A percentile compares a stretch with the other conserved stretches of the same genome.
Evolutionary conservation across 2,888 invertebrate genomes (phyloP).

Genomic region (Cheilosia variabilis): DNA sequence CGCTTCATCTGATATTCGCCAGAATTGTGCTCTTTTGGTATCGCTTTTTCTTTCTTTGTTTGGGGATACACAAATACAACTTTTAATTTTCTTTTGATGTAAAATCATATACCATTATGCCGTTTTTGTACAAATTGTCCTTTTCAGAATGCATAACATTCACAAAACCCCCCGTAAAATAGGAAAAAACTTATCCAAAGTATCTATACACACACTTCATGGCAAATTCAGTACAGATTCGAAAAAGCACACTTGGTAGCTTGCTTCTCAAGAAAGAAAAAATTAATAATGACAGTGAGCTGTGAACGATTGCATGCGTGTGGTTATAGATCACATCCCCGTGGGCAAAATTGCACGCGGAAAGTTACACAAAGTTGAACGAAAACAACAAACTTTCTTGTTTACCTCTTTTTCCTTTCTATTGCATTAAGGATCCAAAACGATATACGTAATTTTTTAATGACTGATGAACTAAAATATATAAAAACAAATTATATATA

Average conservation of each 20-base stretch:
- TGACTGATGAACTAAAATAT: slow-evolving; percentile 78
- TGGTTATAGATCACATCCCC: slow-evolving; percentile 49
- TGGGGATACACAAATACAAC: slow-evolving; percentile 40
- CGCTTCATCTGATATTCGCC: slow-evolving; percentile 41
- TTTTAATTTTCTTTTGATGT: slow-evolving; percentile 14
- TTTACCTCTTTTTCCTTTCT: slow-evolving; percentile 71
- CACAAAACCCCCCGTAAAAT: slow-evolving; percentile 62
- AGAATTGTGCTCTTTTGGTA: slow-evolving; percentile 48
- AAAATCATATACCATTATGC: slow-evolving; percentile 45
- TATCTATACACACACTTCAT: slow-evolving; percentile 62
- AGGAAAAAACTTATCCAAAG: slow-evolving; percentile 67
- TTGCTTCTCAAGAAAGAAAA: slow-evolving; percentile 33
- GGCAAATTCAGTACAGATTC: slow-evolving; percentile 52
- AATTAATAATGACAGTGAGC: slow-evolving; percentile 63
- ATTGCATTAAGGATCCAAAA: slow-evolving; percentile 76
- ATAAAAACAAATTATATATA: slow-evolving; percentile 71
- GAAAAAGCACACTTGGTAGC: slow-evolving; percentile 48
- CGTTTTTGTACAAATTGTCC: slow-evolving; percentile 67
- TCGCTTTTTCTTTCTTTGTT: slow-evolving; percentile 48
- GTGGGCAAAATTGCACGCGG: slow-evolving; percentile 45
- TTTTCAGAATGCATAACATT: slow-evolving; percentile 76
- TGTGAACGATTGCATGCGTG: slow-evolving; percentile 69
- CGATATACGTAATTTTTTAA: slow-evolving; percentile 80
- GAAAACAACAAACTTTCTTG: slow-evolving; percentile 73
- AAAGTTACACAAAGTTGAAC: slow-evolving; percentile 56